Conservation (phyloP, 1,140 invertebrate genomes). For the Aphidius ervi region DNA sequence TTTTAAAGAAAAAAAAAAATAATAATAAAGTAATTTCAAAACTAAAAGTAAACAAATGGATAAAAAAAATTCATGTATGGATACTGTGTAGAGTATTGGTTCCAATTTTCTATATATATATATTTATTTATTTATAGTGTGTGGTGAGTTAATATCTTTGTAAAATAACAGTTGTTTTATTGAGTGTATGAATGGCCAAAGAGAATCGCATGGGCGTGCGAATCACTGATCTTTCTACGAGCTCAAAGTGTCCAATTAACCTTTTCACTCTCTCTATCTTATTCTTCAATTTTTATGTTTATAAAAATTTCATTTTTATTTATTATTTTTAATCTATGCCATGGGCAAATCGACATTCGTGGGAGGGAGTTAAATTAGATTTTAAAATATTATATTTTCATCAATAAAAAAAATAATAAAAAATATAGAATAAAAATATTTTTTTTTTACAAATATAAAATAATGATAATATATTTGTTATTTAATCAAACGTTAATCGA, state of each 20-base stretch:
- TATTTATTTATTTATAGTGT: no score
- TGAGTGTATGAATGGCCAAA: constrained; percentile 11
- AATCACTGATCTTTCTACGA: constrained; percentile 23
- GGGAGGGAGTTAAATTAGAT: constrained; percentile 9
- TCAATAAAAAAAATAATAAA: no score
- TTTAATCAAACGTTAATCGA: constrained; percentile 17
- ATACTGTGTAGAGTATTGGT: no score
- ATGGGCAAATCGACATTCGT: constrained; percentile 19
- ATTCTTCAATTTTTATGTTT: neutral
- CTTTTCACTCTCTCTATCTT: constrained; percentile 21
- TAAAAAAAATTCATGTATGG: no score
- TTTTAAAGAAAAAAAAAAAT: no score
- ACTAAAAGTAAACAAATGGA: no score
- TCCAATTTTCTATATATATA: no score
- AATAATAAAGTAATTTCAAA: no score
- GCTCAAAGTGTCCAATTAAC: constrained; percentile 33
- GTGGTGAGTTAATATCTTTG: constrained; percentile 1
- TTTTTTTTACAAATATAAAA: neutral
- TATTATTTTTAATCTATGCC: neutral
- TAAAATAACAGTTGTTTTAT: constrained; percentile 9
- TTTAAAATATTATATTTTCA: constrained; percentile 7
- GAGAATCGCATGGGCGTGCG: constrained; percentile 17
- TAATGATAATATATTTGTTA: neutral
- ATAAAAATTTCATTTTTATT: neutral
- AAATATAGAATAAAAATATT: no score